phyloP scores from a whole-genome alignment of 1,140 invertebrate species.

The Riptortus pedestris region DNA sequence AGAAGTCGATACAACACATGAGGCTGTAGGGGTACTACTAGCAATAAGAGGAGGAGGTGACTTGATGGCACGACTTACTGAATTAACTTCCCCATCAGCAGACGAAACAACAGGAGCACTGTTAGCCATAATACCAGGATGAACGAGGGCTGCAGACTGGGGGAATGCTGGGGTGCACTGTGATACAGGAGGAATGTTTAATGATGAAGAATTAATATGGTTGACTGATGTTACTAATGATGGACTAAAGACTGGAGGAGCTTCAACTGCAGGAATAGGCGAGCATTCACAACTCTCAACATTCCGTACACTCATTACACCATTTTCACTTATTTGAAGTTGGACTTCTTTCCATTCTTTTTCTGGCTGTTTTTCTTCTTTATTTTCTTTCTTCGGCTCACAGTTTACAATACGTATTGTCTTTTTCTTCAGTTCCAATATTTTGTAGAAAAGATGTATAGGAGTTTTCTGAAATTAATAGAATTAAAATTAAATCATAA shows the following conservation, averaged over 20 bases:
- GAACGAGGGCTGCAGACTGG: no score
- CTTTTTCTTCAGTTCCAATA: constrained; percentile 47
- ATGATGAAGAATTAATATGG: no score
- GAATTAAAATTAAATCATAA: constrained; percentile 21
- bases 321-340: constrained; percentile 56
- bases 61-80: no score
- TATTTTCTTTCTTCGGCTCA: constrained; percentile 36
- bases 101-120: no score
- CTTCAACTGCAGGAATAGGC: constrained; percentile 19
- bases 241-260: constrained; percentile 15
- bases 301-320: constrained; percentile 53
- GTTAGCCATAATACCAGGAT: no score
- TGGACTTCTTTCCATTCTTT: constrained; percentile 54
- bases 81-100: no score
- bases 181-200: no score
- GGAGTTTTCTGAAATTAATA: constrained; percentile 47
- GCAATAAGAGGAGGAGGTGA: no score
- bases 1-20: no score
- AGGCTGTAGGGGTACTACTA: no score
- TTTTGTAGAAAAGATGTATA: constrained; percentile 48
- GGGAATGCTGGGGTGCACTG: no score
- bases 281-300: constrained; percentile 33
- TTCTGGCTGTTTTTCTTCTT: constrained; percentile 19
- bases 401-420: constrained; percentile 41
- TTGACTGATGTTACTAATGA: background rate